phyloP scores from a whole-genome alignment of 1,140 invertebrate genomes.

The Caenorhabditis elegans region WBcel235 BX284606.5:17468001-17468500 shows the following conservation, averaged over 20 bases:
- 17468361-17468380: slow-evolving; percentile 17
- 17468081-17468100: slow-evolving; percentile 63
- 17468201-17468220: slow-evolving; percentile 48
- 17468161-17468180: slow-evolving; percentile 33
- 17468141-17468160: slow-evolving; percentile 11
- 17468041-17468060: slow-evolving; percentile 65
- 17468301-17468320: slow-evolving; percentile 42
- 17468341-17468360: slow-evolving; percentile 45
- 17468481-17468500: slow-evolving; percentile 47
- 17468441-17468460: slow-evolving; percentile 50
- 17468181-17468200: slow-evolving; percentile 54
- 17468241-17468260: no score
- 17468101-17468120: slow-evolving; percentile 62
- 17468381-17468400: slow-evolving; percentile 35
- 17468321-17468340: slow-evolving; percentile 47
- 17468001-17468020: slow-evolving; percentile 35
- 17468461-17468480: slow-evolving; percentile 53
- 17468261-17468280: slow-evolving; percentile 46
- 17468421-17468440: slow-evolving; percentile 53
- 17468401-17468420: slow-evolving; percentile 50
- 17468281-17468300: slow-evolving; percentile 52
- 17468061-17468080: slow-evolving; percentile 45
- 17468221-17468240: background rate
- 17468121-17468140: slow-evolving; percentile 64
- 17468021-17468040: slow-evolving; percentile 47